phyloP scores from a whole-genome alignment of 53 echinoderm and acorn worm species.

The Zoroaster sp. region DNA sequence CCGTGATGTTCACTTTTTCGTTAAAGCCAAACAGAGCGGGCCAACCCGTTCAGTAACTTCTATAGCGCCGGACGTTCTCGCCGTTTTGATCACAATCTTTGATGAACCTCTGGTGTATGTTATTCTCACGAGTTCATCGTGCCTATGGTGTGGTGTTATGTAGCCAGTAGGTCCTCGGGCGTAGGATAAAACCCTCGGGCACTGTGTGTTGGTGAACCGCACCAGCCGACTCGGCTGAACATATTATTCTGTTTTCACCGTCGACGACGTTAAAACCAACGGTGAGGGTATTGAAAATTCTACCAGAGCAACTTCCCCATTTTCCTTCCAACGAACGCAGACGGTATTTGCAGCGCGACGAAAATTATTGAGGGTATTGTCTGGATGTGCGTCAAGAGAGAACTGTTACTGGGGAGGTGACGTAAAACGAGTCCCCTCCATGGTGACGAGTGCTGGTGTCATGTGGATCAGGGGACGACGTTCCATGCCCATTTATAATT shows the following conservation, averaged over 20 bases:
- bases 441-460: not conserved
- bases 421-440: conserved; percentile 60
- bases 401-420: conserved; percentile 77
- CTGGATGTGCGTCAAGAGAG: no score
- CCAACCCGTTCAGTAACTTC: not conserved
- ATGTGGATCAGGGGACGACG: not conserved
- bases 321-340: conserved; percentile 7
- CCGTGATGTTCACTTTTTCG: not conserved
- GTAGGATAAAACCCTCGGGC: not conserved
- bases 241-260: no score
- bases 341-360: conserved; percentile 3
- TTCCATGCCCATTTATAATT: conserved; percentile 6
- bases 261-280: conserved; percentile 32
- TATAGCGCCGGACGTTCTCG: not conserved
- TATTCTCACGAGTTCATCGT: not conserved
- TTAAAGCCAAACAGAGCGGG: conserved; percentile 21
- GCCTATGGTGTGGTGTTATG: not conserved
- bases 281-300: conserved; percentile 25
- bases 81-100: not conserved
- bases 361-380: conserved; percentile 53
- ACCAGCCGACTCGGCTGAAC: not conserved
- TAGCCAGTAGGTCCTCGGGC: not conserved
- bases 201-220: not conserved
- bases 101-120: not conserved
- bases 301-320: conserved; percentile 49